phyloP scores from a whole-genome alignment of 2,888 invertebrate species.

The Salpingus planirostris region DNA sequence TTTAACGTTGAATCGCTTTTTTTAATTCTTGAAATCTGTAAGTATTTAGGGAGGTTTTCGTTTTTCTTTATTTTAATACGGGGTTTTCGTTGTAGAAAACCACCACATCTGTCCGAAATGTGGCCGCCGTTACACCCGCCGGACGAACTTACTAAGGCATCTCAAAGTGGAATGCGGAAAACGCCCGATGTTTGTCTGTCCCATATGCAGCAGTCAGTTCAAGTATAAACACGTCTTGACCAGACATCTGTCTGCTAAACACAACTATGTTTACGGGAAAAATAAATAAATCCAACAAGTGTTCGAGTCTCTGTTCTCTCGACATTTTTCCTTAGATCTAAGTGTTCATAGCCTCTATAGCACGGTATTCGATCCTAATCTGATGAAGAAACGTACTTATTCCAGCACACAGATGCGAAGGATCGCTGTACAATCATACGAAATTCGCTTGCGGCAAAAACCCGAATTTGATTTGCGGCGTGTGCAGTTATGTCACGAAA shows the following conservation, averaged over 20 bases:
- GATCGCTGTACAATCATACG: slow-evolving; percentile 26
- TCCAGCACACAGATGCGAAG: too few relatives aligned
- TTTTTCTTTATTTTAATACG: not conserved
- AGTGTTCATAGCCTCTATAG: too few relatives aligned
- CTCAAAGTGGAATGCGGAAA: slow-evolving; percentile 28
- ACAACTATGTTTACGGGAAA: too few relatives aligned
- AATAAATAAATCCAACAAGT: too few relatives aligned
- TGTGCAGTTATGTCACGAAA: slow-evolving; percentile 44
- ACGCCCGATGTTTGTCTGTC: slow-evolving; percentile 27
- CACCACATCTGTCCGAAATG: slow-evolving; percentile 15
- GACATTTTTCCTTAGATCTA: too few relatives aligned
- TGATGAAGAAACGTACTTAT: too few relatives aligned
- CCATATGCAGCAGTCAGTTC: slow-evolving; percentile 33
- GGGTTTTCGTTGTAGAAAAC: slow-evolving; percentile 8
- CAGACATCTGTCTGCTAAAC: slow-evolving; percentile 25
- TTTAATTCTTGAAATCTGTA: too few relatives aligned
- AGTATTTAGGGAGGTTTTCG: too few relatives aligned
- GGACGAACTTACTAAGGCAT: slow-evolving; percentile 13
- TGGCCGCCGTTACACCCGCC: slow-evolving; percentile 18
- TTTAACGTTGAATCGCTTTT: too few relatives aligned
- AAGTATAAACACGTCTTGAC: slow-evolving; percentile 37
- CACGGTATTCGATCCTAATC: too few relatives aligned
- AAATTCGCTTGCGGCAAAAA: slow-evolving; percentile 45
- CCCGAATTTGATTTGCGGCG: slow-evolving; percentile 62
- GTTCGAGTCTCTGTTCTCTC: too few relatives aligned